Evolutionary conservation across 2,113 vertebrate species (phyloP).

Genomic region (Tragelaphus buxtoni): DNA sequence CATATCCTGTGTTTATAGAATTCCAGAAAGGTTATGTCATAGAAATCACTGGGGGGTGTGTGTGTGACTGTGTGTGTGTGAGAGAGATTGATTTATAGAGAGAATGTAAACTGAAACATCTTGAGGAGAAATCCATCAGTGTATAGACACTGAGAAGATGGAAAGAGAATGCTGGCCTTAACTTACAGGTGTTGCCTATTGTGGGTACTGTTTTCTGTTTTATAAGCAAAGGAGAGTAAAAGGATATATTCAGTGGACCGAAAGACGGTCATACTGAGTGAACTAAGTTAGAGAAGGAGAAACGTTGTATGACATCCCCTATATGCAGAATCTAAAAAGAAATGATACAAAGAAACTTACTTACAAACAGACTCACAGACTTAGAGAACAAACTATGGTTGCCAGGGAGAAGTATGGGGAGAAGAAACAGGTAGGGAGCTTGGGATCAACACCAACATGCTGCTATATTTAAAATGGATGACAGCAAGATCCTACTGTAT

Average conservation of each 20-base stretch:
- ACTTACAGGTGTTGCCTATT: not conserved
- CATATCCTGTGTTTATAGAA: conserved; percentile 82
- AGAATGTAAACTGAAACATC: conserved; percentile 57
- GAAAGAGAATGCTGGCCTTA: not conserved
- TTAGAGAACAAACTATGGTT: not conserved
- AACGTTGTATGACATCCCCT: not conserved
- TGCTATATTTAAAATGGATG: not conserved
- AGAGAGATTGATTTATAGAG: conserved; percentile 57
- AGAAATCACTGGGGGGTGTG: conserved; percentile 46
- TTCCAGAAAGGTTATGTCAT: conserved; percentile 80
- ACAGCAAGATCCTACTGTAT: not conserved
- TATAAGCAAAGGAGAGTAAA: conserved; percentile 39
- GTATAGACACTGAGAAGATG: conserved; percentile 6
- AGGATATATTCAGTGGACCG: not conserved
- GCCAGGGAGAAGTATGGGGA: not conserved
- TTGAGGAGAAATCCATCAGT: conserved; percentile 58
- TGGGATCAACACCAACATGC: not conserved
- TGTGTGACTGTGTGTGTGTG: not conserved
- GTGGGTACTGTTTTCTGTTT: conserved; percentile 6
- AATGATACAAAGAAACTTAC: not conserved
- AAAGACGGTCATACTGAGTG: not conserved
- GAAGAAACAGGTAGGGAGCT: not conserved
- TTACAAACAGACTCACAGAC: not conserved
- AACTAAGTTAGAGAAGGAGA: not conserved
- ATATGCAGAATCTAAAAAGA: not conserved